A percentile compares a stretch with the other conserved stretches of the same genome.
phyloP scores from a whole-genome alignment of 1,140 invertebrate genomes.

The Zaprionus lachaisei region DNA sequence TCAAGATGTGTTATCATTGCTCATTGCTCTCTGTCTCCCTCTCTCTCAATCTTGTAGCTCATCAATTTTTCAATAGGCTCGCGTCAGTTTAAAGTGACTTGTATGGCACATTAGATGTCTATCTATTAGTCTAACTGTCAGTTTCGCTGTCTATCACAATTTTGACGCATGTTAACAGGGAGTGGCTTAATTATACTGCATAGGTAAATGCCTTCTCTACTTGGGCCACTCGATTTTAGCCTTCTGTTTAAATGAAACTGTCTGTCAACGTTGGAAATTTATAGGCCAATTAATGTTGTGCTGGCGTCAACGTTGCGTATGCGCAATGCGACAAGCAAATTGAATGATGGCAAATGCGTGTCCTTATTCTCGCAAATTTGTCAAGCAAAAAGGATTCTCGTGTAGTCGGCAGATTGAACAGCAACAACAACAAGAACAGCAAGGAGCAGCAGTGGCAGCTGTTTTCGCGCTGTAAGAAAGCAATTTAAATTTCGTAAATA shows the following conservation, averaged over 20 bases:
- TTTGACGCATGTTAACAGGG: slow-evolving; percentile 33
- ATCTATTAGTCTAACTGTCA: background rate
- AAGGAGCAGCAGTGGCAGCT: background rate
- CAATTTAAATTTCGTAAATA: slow-evolving; percentile 70
- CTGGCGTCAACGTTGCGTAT: slow-evolving; percentile 40
- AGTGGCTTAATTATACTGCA: slow-evolving; percentile 33
- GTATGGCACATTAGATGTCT: slow-evolving; percentile 47
- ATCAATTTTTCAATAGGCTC: slow-evolving; percentile 64
- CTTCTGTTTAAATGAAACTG: background rate
- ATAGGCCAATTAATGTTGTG: slow-evolving; percentile 61
- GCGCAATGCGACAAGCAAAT: slow-evolving; percentile 55
- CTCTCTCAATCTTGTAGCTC: slow-evolving; percentile 24
- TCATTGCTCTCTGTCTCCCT: background rate
- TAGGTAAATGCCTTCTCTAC: too few relatives aligned
- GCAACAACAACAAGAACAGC: background rate
- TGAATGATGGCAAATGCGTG: slow-evolving; percentile 65
- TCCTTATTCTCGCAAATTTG: slow-evolving; percentile 51
- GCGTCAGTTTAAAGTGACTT: slow-evolving; percentile 58
- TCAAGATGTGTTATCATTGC: slow-evolving; percentile 34
- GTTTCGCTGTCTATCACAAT: slow-evolving; percentile 2
- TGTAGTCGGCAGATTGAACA: slow-evolving; percentile 48
- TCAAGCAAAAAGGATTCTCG: slow-evolving; percentile 62
- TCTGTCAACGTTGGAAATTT: slow-evolving; percentile 46
- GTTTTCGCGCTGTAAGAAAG: slow-evolving; percentile 49
- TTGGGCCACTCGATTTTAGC: background rate